Base-by-base conservation (phyloP, 2,113 vertebrate species). In the Procavia capensis region DNA sequence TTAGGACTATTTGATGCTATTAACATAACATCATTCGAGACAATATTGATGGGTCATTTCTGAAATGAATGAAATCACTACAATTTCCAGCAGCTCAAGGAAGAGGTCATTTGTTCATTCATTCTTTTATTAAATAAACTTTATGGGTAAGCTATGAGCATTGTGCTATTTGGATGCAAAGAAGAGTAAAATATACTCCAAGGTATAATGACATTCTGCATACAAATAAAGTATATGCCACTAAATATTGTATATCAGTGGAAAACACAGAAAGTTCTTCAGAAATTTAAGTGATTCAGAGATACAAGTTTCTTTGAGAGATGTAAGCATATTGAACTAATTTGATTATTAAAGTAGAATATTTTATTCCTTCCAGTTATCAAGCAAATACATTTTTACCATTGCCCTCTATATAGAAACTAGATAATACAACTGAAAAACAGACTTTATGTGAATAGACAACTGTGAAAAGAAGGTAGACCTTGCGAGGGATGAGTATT, bases 321-420 rank as follows among this genome's bases (percentile, higher is more conserved):
- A 68, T 63, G 39, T 11, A 59, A 85, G 54, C 27, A 81, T 7
- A 68, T 0, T 79, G 17, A 84, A 89, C 84, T 54, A 88, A 94
- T 66, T 80, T 92, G 47, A 83, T 83, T 81, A 57, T 89, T 14
- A 83, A 84, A 88, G 36, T 59, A 43, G 16, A 91, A 63, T 88
- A 78, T 41, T 79, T 80, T 96, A 79, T 83, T 90, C 8, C 27
- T 92, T 93, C 57, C 4, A 11, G 9, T 72, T 94, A 93, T 70
- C 76, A 92, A 93, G 47, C 14, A 63, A 50, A 54, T 95, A 24
- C 64, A 85, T 36, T 86, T 94, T 92, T 64, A 95, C 61, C 59
- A 95, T 6, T 75, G 6, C 1, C 27, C 22, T 63, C 19, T 94
- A 88, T 96, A 94, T 75, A 63, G 43, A 13, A 91, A 78, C 76